Evolutionary conservation across 2,797 vertebrate genomes (phyloP), one percentile per base, ranked within the genome.

Genomic region (Spatula clypeata): DNA sequence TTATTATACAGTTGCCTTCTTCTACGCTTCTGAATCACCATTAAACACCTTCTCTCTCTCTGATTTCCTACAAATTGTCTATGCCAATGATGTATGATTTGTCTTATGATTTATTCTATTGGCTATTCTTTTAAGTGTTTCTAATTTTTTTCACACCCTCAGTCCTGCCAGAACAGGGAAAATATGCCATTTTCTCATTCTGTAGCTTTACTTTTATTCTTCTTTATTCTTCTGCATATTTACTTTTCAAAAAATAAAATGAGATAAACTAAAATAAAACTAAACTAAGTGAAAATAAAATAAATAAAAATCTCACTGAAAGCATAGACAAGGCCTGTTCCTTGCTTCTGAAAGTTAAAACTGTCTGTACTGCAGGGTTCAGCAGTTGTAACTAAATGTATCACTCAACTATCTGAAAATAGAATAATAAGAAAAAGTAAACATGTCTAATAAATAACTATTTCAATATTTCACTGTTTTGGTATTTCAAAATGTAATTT

Each of bases 381-480:
- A 66, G 5, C 4, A 72, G 24, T 64, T 10, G 62, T 16, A 66
- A 64, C 8, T 44, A 44, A 40, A 79, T 11, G 0, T 54, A 42
- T 16, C 1, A 2, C 29, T 75, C 32, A 77, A 6, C 1, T 44
- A 8, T 53, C 53, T 44, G 7, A n/a, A 86, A 69, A 36, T 45
- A 51, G 71, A 74, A 49, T 1, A 8, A 70, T 23, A 3, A 27
- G 23, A 31, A 51, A 65, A 65, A 84, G 29, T 8, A 0, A 53
- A n/a, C 6, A 6, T 57, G 6, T 6, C 8, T 0, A 45, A 61
- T 2, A 34, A 57, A 61, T 69, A 21, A 15, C 2, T 67, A 45
- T 40, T 86, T 58, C 31, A 75, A 1, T 53, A 60, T 71, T 91
- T 60, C 38, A 38, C 6, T 73, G 4, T 7, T 81, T 55, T 32